Percentiles rank a stretch among this genome's conserved stretches.
Conservation (phyloP, 2,113 vertebrate species). For the Rhinoderma darwinii region DNA sequence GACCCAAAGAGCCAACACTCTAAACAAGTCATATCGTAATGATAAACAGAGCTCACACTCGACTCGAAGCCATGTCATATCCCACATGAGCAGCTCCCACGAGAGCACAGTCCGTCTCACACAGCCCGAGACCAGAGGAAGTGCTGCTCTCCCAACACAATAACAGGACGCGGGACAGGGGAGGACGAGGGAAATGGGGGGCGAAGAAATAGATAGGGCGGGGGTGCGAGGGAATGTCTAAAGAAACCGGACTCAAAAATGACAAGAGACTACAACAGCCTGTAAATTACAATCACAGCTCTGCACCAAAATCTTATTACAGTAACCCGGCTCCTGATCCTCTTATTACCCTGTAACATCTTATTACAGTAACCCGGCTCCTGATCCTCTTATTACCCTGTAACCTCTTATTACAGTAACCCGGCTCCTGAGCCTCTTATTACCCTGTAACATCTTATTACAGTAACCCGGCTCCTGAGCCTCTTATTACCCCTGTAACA, state of each 20-base stretch:
- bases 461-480: no score
- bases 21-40: not conserved
- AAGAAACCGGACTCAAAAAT: not conserved
- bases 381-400: slow-evolving; percentile 10
- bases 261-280: not conserved
- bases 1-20: slow-evolving; percentile 27
- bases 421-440: slow-evolving; percentile 19
- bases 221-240: slow-evolving; percentile 2
- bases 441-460: slow-evolving; percentile 13
- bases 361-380: not conserved
- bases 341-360: slow-evolving; percentile 1
- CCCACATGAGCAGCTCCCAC: slow-evolving; percentile 15
- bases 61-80: slow-evolving; percentile 25
- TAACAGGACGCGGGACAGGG: slow-evolving; percentile 50
- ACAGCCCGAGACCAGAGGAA: slow-evolving; percentile 32
- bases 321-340: not conserved
- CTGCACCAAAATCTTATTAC: slow-evolving; percentile 13
- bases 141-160: slow-evolving; percentile 37
- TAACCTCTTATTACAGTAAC: slow-evolving; percentile 17
- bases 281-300: not conserved
- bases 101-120: slow-evolving; percentile 17
- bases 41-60: slow-evolving; percentile 42
- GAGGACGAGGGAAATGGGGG: slow-evolving; percentile 18
- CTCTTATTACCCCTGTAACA: slow-evolving; percentile 21
- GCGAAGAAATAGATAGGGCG: slow-evolving; percentile 1